Base-by-base conservation (phyloP, 2,888 invertebrate genomes). In the Prosopocoilus inquinatus region DNA sequence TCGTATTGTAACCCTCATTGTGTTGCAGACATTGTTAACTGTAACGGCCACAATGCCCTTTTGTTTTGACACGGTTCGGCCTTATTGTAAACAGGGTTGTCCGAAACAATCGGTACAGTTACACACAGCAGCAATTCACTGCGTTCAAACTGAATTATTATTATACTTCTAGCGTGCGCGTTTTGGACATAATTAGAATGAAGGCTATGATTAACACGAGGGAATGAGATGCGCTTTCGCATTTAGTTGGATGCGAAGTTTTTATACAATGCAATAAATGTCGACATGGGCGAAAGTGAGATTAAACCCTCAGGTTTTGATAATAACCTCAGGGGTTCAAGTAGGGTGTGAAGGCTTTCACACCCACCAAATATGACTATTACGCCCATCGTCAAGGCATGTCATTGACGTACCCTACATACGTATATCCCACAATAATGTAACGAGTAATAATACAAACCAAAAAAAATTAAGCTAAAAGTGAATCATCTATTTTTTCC, bases 21-120 rank as follows among this genome's bases (percentile, higher is more conserved):
- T 67, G 65, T 60, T 63, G 59, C 57, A 64, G 66, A 69, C 68
- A 72, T 70, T 71, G 73, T 72, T 67, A 71, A 71, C 71, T 72
- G 70, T 73, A 71, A 72, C 74, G 72, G 71, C 67, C 70, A 74
- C 72, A 73, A 73, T 68, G 64, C 61, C 58, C 69, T 61, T 66
- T 74, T 74, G 73, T 73, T 72, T 73, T 67, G 64, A 65, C 63
- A 69, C 67, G 65, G 63, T 71, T 71, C 68, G 70, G 68, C 70
- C 70, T 68, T 69, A 72, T 70, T 70, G 71, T 70, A 68, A 70
- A 68, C 68, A 70, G 70, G 70, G 65, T 66, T 66, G 68, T 63
- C 58, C 54, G 59, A 58, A 67, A 72, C 70, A 70, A 66, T 56
- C 57, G 60, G 63, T 65, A 67, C 67, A 69, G 66, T 67, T 62